Evolutionary conservation across 2,888 invertebrate species (phyloP).

Genomic region (Thecocarcelia acutangulata): DNA sequence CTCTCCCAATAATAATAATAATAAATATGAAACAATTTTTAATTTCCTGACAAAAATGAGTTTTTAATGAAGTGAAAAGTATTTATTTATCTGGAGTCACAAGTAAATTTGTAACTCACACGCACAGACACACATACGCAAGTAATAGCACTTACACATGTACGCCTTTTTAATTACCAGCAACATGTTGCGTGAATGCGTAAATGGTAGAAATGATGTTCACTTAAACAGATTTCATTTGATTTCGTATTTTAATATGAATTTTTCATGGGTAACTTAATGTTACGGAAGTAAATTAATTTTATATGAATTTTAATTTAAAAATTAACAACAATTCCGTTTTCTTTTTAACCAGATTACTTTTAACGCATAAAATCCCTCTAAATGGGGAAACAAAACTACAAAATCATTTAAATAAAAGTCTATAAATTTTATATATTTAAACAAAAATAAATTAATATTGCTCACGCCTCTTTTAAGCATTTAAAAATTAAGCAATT

Average conservation of each 20-base stretch:
- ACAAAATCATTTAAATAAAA: slow-evolving; percentile 3
- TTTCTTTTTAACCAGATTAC: slow-evolving; percentile 36
- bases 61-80: slow-evolving; percentile 76
- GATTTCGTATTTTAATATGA: slow-evolving; percentile 15
- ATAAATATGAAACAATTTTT: slow-evolving; percentile 72
- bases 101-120: slow-evolving; percentile 28
- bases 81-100: slow-evolving; percentile 43
- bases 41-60: slow-evolving; percentile 79
- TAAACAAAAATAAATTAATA: slow-evolving; percentile 13
- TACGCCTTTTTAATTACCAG: background rate
- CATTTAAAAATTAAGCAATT: slow-evolving; percentile 52
- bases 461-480: slow-evolving; percentile 51
- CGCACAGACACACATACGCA: background rate
- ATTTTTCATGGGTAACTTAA: slow-evolving; percentile 39
- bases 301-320: slow-evolving; percentile 59
- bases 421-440: background rate
- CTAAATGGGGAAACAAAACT: background rate
- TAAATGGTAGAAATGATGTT: slow-evolving; percentile 40
- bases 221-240: background rate
- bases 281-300: slow-evolving; percentile 66
- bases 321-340: slow-evolving; percentile 53
- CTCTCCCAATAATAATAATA: slow-evolving; percentile 21
- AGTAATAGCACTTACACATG: too few species aligned
- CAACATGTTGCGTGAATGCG: slow-evolving; percentile 52
- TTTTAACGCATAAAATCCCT: slow-evolving; percentile 16